A percentile compares a stretch with the other conserved stretches of the same genome.
Conservation (phyloP, 2,888 invertebrate species). For the Ramazzottius varieornatus region DNA sequence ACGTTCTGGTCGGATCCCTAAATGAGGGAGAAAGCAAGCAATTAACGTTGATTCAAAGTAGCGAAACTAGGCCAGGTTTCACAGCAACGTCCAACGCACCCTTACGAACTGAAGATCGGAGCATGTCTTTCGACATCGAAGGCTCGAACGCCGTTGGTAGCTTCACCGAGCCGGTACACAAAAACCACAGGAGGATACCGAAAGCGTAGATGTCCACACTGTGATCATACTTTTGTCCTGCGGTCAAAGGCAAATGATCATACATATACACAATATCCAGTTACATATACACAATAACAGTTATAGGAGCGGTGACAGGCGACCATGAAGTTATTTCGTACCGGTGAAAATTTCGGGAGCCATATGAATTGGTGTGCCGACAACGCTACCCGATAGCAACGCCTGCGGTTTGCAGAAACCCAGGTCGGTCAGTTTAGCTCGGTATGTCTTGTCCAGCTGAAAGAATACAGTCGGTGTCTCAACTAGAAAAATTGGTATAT, state of each 20-base stretch:
- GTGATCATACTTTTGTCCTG: slow-evolving; percentile 45
- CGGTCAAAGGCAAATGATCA: too few species aligned
- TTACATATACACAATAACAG: too few species aligned
- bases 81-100: too few species aligned
- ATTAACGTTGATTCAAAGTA: too few species aligned
- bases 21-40: too few species aligned
- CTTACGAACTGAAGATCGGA: slow-evolving; percentile 55
- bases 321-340: too few species aligned
- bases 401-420: slow-evolving; percentile 71
- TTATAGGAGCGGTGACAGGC: too few species aligned
- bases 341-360: slow-evolving; percentile 59
- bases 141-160: slow-evolving; percentile 52
- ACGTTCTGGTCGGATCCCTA: slow-evolving; percentile 54
- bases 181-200: slow-evolving; percentile 65
- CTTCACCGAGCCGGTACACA: slow-evolving; percentile 52
- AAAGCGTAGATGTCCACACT: slow-evolving; percentile 69
- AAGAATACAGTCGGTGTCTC: slow-evolving; percentile 9
- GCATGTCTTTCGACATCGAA: slow-evolving; percentile 55
- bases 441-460: slow-evolving; percentile 37
- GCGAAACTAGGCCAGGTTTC: too few species aligned
- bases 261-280: too few species aligned
- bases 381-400: slow-evolving; percentile 64
- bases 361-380: slow-evolving; percentile 60
- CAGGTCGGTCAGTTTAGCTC: slow-evolving; percentile 57
- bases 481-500: too few species aligned